phyloP scores from a whole-genome alignment of 1,140 invertebrate species.

The Catajapyx aquilonaris region DNA sequence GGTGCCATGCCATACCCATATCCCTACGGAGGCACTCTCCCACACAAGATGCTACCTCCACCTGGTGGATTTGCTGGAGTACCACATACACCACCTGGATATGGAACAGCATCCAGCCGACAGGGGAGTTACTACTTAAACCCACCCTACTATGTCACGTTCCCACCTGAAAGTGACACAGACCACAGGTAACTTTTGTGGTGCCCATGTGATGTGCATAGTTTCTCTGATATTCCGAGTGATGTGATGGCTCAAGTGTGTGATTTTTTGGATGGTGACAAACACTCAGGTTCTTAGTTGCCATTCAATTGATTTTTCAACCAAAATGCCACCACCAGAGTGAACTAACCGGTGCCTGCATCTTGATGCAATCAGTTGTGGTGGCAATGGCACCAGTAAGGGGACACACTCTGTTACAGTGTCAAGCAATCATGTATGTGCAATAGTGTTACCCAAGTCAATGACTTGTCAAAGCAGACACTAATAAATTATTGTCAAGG shows the following conservation, averaged over 20 bases:
- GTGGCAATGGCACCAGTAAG: too few relatives aligned
- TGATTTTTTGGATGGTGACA: not conserved
- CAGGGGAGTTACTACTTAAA: constrained; percentile 13
- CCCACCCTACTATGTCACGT: constrained; percentile 19
- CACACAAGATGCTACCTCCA: constrained; percentile 13
- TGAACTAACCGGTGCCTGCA: not conserved
- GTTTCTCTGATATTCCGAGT: not conserved
- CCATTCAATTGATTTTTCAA: too few relatives aligned
- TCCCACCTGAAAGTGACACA: constrained; percentile 15
- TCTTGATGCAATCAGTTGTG: not conserved
- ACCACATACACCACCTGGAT: not conserved
- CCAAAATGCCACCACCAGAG: too few relatives aligned
- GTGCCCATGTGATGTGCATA: not conserved
- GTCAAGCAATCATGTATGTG: too few relatives aligned
- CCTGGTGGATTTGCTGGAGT: constrained; percentile 1
- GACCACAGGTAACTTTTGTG: constrained; percentile 6
- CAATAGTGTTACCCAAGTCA: too few relatives aligned
- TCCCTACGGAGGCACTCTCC: constrained; percentile 15
- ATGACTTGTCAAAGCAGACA: too few relatives aligned
- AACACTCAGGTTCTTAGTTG: too few relatives aligned
- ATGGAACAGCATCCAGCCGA: constrained; percentile 7
- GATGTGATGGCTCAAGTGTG: not conserved
- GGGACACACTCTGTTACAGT: too few relatives aligned
- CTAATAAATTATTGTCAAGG: too few relatives aligned
- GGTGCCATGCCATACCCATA: constrained; percentile 7